A percentile compares a stretch with the other conserved stretches of the same genome.
These are phyloP conservation scores for Diadumene lineata DNA, from an alignment of 92 coral and sea anemone genomes.

Conservation along the genomic window DNA sequence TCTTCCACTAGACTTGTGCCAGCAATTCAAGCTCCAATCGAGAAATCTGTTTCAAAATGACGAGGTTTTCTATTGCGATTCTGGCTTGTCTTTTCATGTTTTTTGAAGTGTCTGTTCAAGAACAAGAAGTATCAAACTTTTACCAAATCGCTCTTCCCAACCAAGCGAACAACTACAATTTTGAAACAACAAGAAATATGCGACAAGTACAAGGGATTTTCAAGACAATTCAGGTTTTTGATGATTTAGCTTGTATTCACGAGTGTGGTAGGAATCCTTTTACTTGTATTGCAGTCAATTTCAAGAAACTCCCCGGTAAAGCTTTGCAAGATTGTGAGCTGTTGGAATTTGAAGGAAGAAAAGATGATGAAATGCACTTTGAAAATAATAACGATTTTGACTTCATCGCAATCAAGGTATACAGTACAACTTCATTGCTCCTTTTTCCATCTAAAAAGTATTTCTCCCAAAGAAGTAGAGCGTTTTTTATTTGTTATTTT, in stretches of 20 bases:
- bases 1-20: neutral
- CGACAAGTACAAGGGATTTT: neutral
- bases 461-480: too few species aligned
- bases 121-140: neutral
- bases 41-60: neutral
- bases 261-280: neutral
- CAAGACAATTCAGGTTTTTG: neutral
- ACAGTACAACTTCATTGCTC: neutral
- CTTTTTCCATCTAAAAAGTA: too few species aligned
- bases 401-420: neutral
- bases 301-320: neutral
- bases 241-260: neutral
- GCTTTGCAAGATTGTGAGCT: neutral
- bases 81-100: neutral
- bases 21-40: neutral
- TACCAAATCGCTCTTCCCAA: neutral
- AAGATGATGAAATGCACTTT: neutral
- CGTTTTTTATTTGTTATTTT: too few species aligned
- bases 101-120: neutral
- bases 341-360: neutral
- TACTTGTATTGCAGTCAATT: neutral
- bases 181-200: neutral
- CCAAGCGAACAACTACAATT: neutral
- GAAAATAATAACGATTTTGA: neutral
- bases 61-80: neutral